Evolutionary conservation across 2,888 invertebrate species (phyloP).

Genomic region (Tillus elongatus): DNA sequence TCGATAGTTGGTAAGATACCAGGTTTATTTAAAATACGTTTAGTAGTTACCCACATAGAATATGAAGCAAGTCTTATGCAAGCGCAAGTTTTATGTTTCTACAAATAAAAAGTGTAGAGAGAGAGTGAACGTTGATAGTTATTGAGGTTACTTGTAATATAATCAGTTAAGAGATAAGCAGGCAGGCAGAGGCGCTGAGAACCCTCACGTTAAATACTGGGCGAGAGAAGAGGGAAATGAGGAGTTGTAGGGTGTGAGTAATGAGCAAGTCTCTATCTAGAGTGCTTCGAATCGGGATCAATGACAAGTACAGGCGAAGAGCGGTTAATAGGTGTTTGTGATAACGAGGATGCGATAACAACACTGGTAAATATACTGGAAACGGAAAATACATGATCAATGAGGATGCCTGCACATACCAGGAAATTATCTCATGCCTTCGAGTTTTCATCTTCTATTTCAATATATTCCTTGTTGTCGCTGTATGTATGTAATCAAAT

Average conservation of each 20-base stretch:
- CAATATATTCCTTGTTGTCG: slow-evolving; percentile 25
- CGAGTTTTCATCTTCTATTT: slow-evolving; percentile 34
- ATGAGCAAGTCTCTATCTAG: slow-evolving; percentile 39
- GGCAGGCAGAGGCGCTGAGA: slow-evolving; percentile 26
- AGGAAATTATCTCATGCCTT: slow-evolving; percentile 38
- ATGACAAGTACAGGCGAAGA: slow-evolving; percentile 42
- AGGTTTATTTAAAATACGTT: too few relatives aligned
- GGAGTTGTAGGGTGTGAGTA: slow-evolving; percentile 40
- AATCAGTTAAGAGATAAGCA: slow-evolving; percentile 38
- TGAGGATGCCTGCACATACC: slow-evolving; percentile 37
- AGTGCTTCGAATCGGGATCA: slow-evolving; percentile 39
- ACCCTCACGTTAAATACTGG: slow-evolving; percentile 34
- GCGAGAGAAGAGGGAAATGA: slow-evolving; percentile 32
- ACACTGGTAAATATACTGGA: slow-evolving; percentile 42
- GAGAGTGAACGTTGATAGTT: too few relatives aligned
- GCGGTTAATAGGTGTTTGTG: slow-evolving; percentile 39
- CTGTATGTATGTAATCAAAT: background rate
- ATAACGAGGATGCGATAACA: slow-evolving; percentile 42
- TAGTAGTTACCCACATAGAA: too few relatives aligned
- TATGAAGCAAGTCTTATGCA: too few relatives aligned
- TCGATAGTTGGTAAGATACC: too few relatives aligned
- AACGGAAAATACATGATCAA: slow-evolving; percentile 44
- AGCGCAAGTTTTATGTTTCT: too few relatives aligned
- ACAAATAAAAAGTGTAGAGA: too few relatives aligned
- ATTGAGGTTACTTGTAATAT: slow-evolving; percentile 37